Conservation (phyloP, 2,888 invertebrate genomes). For the Heliconius hortense region DNA sequence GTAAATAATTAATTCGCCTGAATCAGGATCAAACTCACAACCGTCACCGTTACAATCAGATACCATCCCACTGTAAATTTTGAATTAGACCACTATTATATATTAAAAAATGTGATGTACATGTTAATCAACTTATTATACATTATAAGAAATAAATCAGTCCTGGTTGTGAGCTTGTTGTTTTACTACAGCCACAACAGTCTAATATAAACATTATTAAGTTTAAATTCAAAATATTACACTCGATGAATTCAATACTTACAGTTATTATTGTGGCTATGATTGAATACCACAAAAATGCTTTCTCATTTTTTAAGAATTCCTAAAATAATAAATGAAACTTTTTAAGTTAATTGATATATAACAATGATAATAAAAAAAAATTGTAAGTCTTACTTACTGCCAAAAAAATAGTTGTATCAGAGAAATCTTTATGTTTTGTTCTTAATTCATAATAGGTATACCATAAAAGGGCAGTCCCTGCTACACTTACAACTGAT, state of each 20-base stretch:
- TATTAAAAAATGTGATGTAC: too few species aligned
- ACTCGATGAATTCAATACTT: slow-evolving; percentile 56
- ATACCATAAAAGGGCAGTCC: slow-evolving; percentile 93
- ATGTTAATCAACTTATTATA: too few species aligned
- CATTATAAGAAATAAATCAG: too few species aligned
- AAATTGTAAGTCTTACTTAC: slow-evolving; percentile 55
- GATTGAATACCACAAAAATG: slow-evolving; percentile 92
- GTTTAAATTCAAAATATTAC: background rate
- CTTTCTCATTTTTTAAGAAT: slow-evolving; percentile 91
- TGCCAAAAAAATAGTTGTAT: slow-evolving; percentile 57
- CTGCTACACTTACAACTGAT: slow-evolving; percentile 87
- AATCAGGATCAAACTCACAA: background rate
- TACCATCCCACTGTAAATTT: too few species aligned
- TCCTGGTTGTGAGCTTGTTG: too few species aligned
- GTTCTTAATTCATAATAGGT: slow-evolving; percentile 90
- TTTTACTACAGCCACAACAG: background rate
- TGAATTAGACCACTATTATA: background rate
- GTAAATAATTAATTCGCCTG: background rate
- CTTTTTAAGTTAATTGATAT: slow-evolving; percentile 8
- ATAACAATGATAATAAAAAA: background rate
- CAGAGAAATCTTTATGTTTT: slow-evolving; percentile 69
- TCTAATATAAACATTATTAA: background rate
- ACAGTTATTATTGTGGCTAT: slow-evolving; percentile 94
- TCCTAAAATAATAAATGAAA: slow-evolving; percentile 84
- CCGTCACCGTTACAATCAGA: background rate